phyloP scores from a whole-genome alignment of 37 sponge, comb jelly and placozoan genomes.

The Oopsacas minuta region DNA sequence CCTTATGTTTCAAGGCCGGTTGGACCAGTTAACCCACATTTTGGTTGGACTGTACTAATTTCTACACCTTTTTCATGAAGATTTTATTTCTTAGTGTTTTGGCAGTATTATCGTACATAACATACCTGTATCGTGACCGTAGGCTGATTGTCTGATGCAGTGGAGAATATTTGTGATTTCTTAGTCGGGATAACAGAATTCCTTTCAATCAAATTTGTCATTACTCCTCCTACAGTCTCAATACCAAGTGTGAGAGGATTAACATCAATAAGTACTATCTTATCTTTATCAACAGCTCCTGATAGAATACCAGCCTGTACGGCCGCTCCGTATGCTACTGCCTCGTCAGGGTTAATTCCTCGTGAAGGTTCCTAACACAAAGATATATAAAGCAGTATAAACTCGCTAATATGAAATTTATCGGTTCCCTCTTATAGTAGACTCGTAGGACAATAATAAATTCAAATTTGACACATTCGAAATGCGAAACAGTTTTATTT shows the following conservation, averaged over 20 bases:
- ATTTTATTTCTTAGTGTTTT: too few relatives aligned
- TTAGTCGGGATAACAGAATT: conserved; percentile 98
- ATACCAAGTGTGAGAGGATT: conserved; percentile 96
- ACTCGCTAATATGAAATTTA: too few relatives aligned
- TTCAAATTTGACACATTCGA: too few relatives aligned
- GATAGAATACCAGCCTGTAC: conserved; percentile 94
- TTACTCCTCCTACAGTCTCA: conserved; percentile 98
- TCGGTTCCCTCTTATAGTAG: too few relatives aligned
- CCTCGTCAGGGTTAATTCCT: conserved; percentile 98
- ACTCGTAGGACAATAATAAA: too few relatives aligned
- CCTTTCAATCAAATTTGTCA: conserved; percentile 90
- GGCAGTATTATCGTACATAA: too few relatives aligned
- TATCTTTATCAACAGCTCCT: conserved; percentile 61
- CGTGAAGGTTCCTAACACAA: conserved; percentile 46
- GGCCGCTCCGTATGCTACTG: conserved; percentile 98
- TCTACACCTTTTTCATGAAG: too few relatives aligned
- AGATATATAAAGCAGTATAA: background rate
- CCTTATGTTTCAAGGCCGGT: too few relatives aligned
- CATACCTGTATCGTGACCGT: conserved; percentile 91
- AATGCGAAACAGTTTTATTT: too few relatives aligned
- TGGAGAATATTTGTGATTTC: conserved; percentile 97
- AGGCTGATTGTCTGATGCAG: conserved; percentile 95
- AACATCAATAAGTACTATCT: conserved; percentile 83
- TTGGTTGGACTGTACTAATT: too few relatives aligned
- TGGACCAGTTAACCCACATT: too few relatives aligned